phyloP scores from a whole-genome alignment of 2,888 invertebrate species.

The Ormyrus rosae region DNA sequence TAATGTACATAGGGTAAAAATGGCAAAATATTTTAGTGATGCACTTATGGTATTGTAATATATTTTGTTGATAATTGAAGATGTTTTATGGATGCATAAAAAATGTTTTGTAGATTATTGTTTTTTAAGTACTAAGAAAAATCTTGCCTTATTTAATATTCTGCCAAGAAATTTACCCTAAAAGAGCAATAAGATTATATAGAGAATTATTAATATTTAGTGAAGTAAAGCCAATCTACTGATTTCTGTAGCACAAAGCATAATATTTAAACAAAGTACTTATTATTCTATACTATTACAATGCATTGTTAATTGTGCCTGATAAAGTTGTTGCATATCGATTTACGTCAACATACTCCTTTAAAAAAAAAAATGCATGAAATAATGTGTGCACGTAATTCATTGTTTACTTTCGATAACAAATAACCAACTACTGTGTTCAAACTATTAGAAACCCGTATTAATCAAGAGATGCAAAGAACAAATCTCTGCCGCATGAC shows the following conservation, averaged over 20 bases:
- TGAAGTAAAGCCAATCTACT: slow-evolving; percentile 34
- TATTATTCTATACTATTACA: slow-evolving; percentile 34
- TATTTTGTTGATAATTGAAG: slow-evolving; percentile 36
- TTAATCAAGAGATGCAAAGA: neutral
- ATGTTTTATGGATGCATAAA: neutral
- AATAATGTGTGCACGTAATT: slow-evolving; percentile 8
- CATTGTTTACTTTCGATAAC: neutral
- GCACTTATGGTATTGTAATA: slow-evolving; percentile 6
- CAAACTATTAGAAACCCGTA: neutral
- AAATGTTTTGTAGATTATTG: neutral
- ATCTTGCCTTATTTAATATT: slow-evolving; percentile 27
- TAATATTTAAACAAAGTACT: slow-evolving; percentile 35
- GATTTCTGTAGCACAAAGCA: slow-evolving; percentile 19
- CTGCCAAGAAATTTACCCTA: slow-evolving; percentile 45
- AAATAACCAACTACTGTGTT: slow-evolving; percentile 14
- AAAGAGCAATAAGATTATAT: slow-evolving; percentile 9
- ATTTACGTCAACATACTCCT: slow-evolving; percentile 14
- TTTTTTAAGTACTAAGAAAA: slow-evolving; percentile 11
- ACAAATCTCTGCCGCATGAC: neutral
- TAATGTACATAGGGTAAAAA: slow-evolving; percentile 64
- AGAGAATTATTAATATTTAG: slow-evolving; percentile 23
- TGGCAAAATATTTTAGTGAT: neutral
- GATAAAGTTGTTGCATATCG: slow-evolving; percentile 45
- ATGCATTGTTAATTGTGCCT: slow-evolving; percentile 44
- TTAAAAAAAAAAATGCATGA: slow-evolving; percentile 12